Evolutionary conservation across 2,888 invertebrate genomes (phyloP), one percentile per base, ranked within the genome.

Genomic region (Dasypolia templi): DNA sequence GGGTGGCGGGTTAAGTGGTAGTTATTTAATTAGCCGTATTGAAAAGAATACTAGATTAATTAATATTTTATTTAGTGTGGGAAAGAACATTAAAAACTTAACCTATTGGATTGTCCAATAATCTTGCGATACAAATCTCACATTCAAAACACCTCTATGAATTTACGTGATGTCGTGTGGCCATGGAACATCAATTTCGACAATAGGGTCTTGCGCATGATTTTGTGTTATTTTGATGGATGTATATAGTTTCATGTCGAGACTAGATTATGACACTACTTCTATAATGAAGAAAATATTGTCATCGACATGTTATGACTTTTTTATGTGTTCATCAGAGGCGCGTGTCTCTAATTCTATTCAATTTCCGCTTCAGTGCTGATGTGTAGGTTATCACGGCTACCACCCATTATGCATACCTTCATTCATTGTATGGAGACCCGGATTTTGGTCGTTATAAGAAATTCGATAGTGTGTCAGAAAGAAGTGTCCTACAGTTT

Each of bases 281-380:
- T 29, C 22, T 62, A 17, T 26, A 26, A 1, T 39, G 3, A 26
- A 22, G 4, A 22, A 70, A 39, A 64, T 72, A 22, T 39, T 32
- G 26, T 32, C 44, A 59, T 70, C 29, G 51, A 65, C 5, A 56
- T 59, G 42, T 83, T 77, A 80, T 73, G 65, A 74, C 63, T 72
- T 73, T 56, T 58, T 26, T 67, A 77, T 78, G 77, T 78, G 62
- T 66, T 53, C 69, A 81, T 77, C 62, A 72, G 39, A 17, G 58
- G 51, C 68, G 71, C 81, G 75, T 75, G 81, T 46, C 3, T 42
- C 61, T 69, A 69, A 84, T 81, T 81, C 65, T 75, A 72, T 84
- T 81, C 72, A 59, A 53, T 78, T 83, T 72, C 78, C 75, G 72
- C 67, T 84, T 44, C 32, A 67, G 2, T 65, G 75, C 56, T 53